Percentiles rank a stretch among this genome's conserved stretches.
Conservation (phyloP, 2,888 invertebrate species). For the Melinopterus prodromus region DNA sequence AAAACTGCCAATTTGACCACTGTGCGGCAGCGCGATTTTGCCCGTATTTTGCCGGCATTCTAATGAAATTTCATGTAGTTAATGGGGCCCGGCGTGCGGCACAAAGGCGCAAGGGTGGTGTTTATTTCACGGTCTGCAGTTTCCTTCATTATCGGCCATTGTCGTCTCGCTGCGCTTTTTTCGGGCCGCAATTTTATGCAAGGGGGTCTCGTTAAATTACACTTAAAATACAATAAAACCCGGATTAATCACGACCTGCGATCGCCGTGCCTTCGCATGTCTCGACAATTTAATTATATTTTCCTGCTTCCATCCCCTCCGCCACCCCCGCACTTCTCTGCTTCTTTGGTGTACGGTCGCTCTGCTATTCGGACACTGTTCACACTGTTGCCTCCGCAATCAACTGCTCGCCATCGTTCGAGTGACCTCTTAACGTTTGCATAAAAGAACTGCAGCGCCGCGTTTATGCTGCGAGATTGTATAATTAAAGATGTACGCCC, state of each 20-base stretch:
- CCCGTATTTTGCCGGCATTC: neutral
- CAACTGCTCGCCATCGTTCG: neutral
- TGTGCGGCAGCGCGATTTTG: too few relatives aligned
- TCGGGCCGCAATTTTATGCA: slow-evolving; percentile 58
- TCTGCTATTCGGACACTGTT: neutral
- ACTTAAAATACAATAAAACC: slow-evolving; percentile 56
- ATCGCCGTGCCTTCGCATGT: slow-evolving; percentile 52
- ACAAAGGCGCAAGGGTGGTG: slow-evolving; percentile 47
- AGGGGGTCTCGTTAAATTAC: slow-evolving; percentile 58
- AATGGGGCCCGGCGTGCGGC: slow-evolving; percentile 19
- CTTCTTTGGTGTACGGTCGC: neutral
- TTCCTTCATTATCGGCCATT: slow-evolving; percentile 54
- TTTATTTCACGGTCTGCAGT: slow-evolving; percentile 55
- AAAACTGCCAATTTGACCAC: too few relatives aligned
- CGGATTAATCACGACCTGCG: slow-evolving; percentile 54
- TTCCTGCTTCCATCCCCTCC: slow-evolving; percentile 40
- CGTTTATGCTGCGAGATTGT: neutral
- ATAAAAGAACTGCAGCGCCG: slow-evolving; percentile 4
- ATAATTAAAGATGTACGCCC: neutral
- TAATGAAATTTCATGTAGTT: slow-evolving; percentile 27
- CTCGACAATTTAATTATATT: slow-evolving; percentile 52
- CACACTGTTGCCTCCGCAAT: neutral
- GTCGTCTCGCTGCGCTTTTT: slow-evolving; percentile 52
- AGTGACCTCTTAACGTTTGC: neutral
- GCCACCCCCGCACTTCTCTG: neutral